Evolutionary conservation across 2,888 invertebrate species (phyloP).

Genomic region (Pemphredon lugubris): DNA sequence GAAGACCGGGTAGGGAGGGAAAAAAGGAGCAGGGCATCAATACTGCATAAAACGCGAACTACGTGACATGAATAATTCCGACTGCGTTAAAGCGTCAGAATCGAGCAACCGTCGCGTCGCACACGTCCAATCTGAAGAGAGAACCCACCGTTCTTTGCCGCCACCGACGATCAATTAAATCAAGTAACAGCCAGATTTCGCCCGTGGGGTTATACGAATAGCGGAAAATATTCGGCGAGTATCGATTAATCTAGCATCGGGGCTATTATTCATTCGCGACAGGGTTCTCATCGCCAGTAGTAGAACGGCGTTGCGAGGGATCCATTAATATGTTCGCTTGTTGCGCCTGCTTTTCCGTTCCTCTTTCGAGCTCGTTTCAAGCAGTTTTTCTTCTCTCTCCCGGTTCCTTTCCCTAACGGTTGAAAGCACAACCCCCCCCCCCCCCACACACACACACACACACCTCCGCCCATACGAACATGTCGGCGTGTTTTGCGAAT

Average conservation of each 20-base stretch:
- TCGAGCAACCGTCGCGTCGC: constrained; percentile 23
- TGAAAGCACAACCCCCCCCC: neutral
- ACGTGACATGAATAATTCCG: constrained; percentile 79
- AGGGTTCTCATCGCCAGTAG: constrained; percentile 33
- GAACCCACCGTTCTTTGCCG: constrained; percentile 23
- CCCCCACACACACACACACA: no score
- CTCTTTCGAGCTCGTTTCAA: neutral
- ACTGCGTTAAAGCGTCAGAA: constrained; percentile 59
- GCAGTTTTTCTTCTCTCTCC: neutral
- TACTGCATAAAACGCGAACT: constrained; percentile 74
- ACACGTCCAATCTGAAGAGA: constrained; percentile 35
- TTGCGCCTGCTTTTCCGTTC: constrained; percentile 30
- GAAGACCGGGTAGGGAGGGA: neutral
- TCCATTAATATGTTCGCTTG: constrained; percentile 53
- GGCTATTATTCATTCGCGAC: constrained; percentile 60
- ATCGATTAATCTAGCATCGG: constrained; percentile 50
- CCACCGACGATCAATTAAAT: constrained; percentile 49
- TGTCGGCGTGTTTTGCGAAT: constrained; percentile 30
- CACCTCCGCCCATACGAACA: constrained; percentile 2
- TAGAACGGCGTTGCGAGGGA: constrained; percentile 40
- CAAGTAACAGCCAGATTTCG: constrained; percentile 30
- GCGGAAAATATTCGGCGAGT: constrained; percentile 50
- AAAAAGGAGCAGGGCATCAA: constrained; percentile 52
- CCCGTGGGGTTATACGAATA: constrained; percentile 41
- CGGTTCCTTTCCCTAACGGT: constrained; percentile 1